Percentiles rank a stretch among this genome's conserved stretches.
Evolutionary conservation across 2,888 invertebrate genomes (phyloP).

Genomic region (Leistus spinibarbis): DNA sequence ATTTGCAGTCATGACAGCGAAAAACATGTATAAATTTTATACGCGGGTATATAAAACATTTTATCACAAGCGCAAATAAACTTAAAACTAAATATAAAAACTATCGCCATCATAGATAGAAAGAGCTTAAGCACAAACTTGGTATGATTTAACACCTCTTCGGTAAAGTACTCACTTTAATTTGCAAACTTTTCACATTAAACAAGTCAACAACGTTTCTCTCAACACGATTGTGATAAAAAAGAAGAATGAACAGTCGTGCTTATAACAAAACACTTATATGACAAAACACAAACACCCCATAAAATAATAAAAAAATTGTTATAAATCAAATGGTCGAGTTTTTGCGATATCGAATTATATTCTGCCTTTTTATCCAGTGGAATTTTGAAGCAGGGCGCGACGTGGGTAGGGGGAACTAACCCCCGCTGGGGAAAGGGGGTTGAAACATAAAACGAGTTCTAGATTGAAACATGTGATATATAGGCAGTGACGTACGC

Average conservation of each 20-base stretch:
- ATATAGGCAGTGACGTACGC: constrained; percentile 60
- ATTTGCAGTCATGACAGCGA: background rate
- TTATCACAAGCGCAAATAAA: constrained; percentile 29
- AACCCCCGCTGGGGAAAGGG: constrained; percentile 26
- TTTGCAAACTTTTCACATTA: constrained; percentile 30
- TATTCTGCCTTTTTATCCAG: background rate
- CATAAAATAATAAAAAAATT: constrained; percentile 44
- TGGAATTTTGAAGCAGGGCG: constrained; percentile 33
- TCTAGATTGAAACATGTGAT: constrained; percentile 61
- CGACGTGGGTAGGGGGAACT: constrained; percentile 20
- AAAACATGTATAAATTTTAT: constrained; percentile 37
- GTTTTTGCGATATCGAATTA: background rate
- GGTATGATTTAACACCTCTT: constrained; percentile 33
- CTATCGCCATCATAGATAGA: constrained; percentile 2
- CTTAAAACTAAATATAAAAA: constrained; percentile 29
- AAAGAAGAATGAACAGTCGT: background rate
- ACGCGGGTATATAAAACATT: constrained; percentile 30
- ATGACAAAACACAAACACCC: constrained; percentile 19
- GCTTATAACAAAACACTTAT: background rate
- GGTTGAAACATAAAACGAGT: constrained; percentile 59
- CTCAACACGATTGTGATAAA: background rate
- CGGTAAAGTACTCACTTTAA: constrained; percentile 23
- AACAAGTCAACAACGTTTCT: background rate
- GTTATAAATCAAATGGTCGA: constrained; percentile 50
- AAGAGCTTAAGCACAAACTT: constrained; percentile 18